These are phyloP conservation scores for Clanis bilineata DNA, from an alignment of 2,888 invertebrate genomes.

Conservation along the genomic window DNA sequence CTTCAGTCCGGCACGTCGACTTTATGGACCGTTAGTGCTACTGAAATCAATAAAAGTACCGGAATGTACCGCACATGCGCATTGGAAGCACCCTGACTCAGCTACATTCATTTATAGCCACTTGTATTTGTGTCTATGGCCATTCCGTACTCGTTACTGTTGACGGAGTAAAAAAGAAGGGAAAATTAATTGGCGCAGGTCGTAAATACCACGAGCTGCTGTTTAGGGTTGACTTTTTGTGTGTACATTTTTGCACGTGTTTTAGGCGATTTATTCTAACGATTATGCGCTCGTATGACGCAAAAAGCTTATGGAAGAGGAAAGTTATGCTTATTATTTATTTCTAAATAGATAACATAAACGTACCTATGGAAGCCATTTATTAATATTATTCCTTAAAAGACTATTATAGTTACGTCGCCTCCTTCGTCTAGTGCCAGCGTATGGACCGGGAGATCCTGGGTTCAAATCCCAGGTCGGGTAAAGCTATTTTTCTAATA, in stretches of 20 bases:
- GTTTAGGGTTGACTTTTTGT: conserved; percentile 45
- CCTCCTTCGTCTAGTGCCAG: too few species aligned
- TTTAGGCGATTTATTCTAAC: neutral
- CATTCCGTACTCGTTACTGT: conserved; percentile 75
- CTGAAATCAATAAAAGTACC: conserved; percentile 87
- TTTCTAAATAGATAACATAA: neutral
- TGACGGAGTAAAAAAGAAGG: conserved; percentile 66
- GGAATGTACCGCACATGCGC: conserved; percentile 83
- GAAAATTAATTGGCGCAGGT: conserved; percentile 61
- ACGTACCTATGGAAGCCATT: too few species aligned
- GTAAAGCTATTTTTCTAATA: too few species aligned
- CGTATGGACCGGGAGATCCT: too few species aligned
- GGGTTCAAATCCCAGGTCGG: too few species aligned
- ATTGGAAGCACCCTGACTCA: conserved; percentile 67
- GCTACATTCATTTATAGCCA: conserved; percentile 81
- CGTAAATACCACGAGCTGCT: conserved; percentile 49
- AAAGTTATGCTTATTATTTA: conserved; percentile 9
- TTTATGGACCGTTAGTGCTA: conserved; percentile 85
- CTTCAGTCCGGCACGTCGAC: conserved; percentile 77
- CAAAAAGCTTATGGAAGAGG: neutral
- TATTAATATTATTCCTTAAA: too few species aligned
- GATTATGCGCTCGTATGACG: neutral
- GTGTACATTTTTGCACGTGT: neutral
- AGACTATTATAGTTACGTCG: too few species aligned
- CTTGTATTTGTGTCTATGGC: conserved; percentile 80